Evolutionary conservation across 2,797 vertebrate species (phyloP).

Genomic region (Nyctibius grandis): DNA sequence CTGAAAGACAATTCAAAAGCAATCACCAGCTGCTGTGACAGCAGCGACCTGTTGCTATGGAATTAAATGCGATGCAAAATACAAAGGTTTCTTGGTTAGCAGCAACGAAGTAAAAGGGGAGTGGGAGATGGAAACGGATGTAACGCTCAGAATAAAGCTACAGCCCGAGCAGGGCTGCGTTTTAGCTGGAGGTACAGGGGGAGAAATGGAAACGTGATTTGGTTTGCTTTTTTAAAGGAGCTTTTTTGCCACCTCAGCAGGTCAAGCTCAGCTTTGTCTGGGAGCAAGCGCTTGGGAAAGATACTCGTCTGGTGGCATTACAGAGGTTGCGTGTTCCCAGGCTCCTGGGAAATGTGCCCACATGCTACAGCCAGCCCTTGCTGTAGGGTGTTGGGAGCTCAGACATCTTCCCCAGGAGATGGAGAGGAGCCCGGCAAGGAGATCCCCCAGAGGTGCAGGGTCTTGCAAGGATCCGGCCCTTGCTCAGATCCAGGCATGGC

Average conservation of each 20-base stretch:
- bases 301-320: neutral
- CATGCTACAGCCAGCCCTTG: accelerated
- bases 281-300: neutral
- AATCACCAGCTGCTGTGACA: slow-evolving; percentile 45
- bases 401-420: neutral
- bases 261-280: slow-evolving; percentile 22
- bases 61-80: slow-evolving; percentile 26
- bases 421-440: neutral
- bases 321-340: neutral
- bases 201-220: neutral
- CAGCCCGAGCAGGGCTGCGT: neutral
- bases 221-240: neutral
- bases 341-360: neutral
- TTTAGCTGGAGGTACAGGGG: neutral
- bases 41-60: slow-evolving; percentile 65
- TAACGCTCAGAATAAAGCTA: neutral
- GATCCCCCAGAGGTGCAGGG: no score
- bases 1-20: slow-evolving; percentile 55
- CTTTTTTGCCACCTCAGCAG: neutral
- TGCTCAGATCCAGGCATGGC: neutral
- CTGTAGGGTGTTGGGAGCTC: neutral
- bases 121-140: neutral
- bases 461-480: neutral
- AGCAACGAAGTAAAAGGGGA: neutral
- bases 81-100: slow-evolving; percentile 52